Evolutionary conservation across 2,888 invertebrate species (phyloP).

Genomic region (Muschampia plurimacula): DNA sequence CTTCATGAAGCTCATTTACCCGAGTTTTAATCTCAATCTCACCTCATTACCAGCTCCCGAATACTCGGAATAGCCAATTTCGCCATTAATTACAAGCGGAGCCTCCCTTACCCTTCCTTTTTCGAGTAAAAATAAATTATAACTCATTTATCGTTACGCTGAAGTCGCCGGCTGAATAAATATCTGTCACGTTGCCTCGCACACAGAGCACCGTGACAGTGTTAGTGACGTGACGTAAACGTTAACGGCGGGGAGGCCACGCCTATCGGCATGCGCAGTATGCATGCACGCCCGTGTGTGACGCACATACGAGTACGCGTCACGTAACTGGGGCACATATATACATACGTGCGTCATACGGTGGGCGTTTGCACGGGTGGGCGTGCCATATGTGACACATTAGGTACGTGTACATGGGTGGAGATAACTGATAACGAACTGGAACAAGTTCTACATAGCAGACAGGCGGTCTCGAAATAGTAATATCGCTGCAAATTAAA

Average conservation of each 20-base stretch:
- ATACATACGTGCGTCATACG: constrained; percentile 49
- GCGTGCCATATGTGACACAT: constrained; percentile 62
- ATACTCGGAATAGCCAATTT: constrained; percentile 84
- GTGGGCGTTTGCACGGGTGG: constrained; percentile 70
- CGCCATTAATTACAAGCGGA: constrained; percentile 78
- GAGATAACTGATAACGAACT: constrained; percentile 48
- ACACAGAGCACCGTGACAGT: constrained; percentile 59
- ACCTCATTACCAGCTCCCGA: constrained; percentile 83
- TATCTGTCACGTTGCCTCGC: constrained; percentile 72
- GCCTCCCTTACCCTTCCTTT: constrained; percentile 77
- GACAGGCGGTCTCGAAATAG: constrained; percentile 35
- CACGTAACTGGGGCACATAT: constrained; percentile 71
- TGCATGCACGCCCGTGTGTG: constrained; percentile 69
- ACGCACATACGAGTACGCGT: constrained; percentile 58
- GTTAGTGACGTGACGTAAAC: constrained; percentile 54
- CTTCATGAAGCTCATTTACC: constrained; percentile 77
- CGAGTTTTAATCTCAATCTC: constrained; percentile 84
- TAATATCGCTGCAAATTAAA: constrained; percentile 47
- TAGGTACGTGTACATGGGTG: constrained; percentile 54
- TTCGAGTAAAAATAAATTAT: constrained; percentile 85
- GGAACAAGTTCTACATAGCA: not conserved
- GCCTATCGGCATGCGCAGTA: constrained; percentile 75
- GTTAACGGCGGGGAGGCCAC: constrained; percentile 68
- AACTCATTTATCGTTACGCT: constrained; percentile 81
- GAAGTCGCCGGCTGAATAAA: constrained; percentile 69